Conservation (phyloP, 1,140 invertebrate genomes). For the Drosophila neocordata region DNA sequence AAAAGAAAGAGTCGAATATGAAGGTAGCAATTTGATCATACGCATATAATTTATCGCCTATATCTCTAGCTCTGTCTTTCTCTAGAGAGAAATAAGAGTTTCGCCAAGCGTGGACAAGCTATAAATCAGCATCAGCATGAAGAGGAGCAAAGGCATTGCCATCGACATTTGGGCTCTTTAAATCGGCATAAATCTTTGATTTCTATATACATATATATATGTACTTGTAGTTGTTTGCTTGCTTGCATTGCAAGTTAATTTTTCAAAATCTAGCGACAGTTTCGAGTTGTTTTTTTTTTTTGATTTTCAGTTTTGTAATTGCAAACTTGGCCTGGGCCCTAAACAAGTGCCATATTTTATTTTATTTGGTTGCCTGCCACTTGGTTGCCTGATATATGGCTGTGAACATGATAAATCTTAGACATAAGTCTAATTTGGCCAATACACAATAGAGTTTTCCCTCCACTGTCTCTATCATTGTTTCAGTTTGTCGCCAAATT, state of each 20-base stretch:
- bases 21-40: slow-evolving; percentile 78
- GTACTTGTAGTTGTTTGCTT: slow-evolving; percentile 14
- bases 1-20: slow-evolving; percentile 48
- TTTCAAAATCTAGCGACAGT: slow-evolving; percentile 77
- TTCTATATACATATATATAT: slow-evolving; percentile 18
- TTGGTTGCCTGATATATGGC: slow-evolving; percentile 63
- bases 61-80: neutral
- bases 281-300: neutral
- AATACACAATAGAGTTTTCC: slow-evolving; percentile 6
- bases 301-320: slow-evolving; percentile 61
- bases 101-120: slow-evolving; percentile 30
- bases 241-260: slow-evolving; percentile 61
- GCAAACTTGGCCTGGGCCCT: slow-evolving; percentile 49
- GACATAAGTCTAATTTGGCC: slow-evolving; percentile 61
- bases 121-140: slow-evolving; percentile 69
- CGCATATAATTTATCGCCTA: slow-evolving; percentile 65
- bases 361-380: slow-evolving; percentile 63
- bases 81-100: slow-evolving; percentile 8
- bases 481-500: slow-evolving; percentile 46
- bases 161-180: slow-evolving; percentile 47
- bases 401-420: slow-evolving; percentile 67
- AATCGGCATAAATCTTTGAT: slow-evolving; percentile 72
- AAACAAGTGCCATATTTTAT: slow-evolving; percentile 74
- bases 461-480: slow-evolving; percentile 22
- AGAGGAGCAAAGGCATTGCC: slow-evolving; percentile 8